phyloP scores from a whole-genome alignment of 2,113 vertebrate species.

The Cervus canadensis region DNA sequence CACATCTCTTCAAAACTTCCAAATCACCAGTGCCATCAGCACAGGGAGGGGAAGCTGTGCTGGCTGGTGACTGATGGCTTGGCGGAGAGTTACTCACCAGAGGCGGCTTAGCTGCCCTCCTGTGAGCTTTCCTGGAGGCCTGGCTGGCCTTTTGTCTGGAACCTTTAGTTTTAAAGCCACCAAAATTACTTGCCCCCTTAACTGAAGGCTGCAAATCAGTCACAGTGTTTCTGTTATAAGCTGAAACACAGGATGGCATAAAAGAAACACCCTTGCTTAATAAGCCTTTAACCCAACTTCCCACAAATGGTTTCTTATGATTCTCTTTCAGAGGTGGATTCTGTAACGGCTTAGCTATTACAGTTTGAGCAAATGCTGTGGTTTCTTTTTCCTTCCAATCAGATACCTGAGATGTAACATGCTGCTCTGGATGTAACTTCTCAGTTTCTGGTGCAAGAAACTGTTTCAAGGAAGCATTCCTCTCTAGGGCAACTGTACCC shows the following conservation, averaged over 20 bases:
- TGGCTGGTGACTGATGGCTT: background rate
- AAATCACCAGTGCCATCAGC: background rate
- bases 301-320: constrained; percentile 75
- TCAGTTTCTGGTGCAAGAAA: constrained; percentile 33
- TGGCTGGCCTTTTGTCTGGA: constrained; percentile 32
- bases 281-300: constrained; percentile 83
- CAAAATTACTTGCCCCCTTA: constrained; percentile 90
- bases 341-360: constrained; percentile 60
- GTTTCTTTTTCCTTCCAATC: constrained; percentile 50
- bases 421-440: constrained; percentile 19
- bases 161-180: constrained; percentile 82
- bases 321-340: constrained; percentile 42
- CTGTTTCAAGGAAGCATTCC: constrained; percentile 21
- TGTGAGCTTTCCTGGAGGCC: background rate
- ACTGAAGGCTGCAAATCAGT: constrained; percentile 72
- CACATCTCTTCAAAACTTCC: background rate
- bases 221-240: constrained; percentile 55
- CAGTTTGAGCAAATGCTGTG: background rate
- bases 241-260: constrained; percentile 76
- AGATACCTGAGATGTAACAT: background rate
- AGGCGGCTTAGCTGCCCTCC: background rate
- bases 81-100: background rate
- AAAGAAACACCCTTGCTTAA: constrained; percentile 78
- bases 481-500: background rate
- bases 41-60: background rate